Percentiles rank a stretch among this genome's conserved stretches.
These are phyloP conservation scores for Sminthurides bifidus DNA, from an alignment of 1,140 invertebrate genomes.

Conservation along the genomic window DNA sequence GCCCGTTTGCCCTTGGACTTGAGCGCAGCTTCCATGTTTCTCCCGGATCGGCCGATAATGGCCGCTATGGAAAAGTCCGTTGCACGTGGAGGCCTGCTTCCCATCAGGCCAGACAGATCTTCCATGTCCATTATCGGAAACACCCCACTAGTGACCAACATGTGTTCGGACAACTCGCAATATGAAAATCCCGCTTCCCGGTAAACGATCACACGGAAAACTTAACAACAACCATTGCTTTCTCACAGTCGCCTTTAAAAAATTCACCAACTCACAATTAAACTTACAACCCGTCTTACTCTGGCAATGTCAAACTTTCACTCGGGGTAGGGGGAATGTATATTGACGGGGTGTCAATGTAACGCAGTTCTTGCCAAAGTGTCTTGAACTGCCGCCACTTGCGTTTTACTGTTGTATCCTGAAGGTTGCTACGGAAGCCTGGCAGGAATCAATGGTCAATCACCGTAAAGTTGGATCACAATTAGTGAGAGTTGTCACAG, in stretches of 20 bases:
- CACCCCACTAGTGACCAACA: conserved; percentile 28
- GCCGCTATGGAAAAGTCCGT: conserved; percentile 32
- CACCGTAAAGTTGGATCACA: no score
- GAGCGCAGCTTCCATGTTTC: conserved; percentile 18
- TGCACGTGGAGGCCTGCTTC: conserved; percentile 28
- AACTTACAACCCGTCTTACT: neutral
- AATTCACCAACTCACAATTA: neutral
- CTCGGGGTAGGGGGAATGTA: neutral
- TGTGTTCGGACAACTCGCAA: conserved; percentile 8
- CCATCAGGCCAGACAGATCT: conserved; percentile 20
- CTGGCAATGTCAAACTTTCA: neutral
- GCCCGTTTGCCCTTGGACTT: conserved; percentile 17
- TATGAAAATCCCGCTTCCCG: neutral
- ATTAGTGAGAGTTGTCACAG: no score
- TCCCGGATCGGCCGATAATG: conserved; percentile 27
- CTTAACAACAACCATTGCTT: neutral
- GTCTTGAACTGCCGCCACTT: no score
- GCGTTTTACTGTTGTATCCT: no score
- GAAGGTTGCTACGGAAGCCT: no score
- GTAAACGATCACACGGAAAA: neutral
- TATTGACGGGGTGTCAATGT: no score
- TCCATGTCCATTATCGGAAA: conserved; percentile 24
- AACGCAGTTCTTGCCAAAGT: no score
- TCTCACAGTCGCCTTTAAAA: no score
- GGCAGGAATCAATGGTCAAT: no score